Conservation (phyloP, 2,797 vertebrate species). For the Falco concolor region DNA sequence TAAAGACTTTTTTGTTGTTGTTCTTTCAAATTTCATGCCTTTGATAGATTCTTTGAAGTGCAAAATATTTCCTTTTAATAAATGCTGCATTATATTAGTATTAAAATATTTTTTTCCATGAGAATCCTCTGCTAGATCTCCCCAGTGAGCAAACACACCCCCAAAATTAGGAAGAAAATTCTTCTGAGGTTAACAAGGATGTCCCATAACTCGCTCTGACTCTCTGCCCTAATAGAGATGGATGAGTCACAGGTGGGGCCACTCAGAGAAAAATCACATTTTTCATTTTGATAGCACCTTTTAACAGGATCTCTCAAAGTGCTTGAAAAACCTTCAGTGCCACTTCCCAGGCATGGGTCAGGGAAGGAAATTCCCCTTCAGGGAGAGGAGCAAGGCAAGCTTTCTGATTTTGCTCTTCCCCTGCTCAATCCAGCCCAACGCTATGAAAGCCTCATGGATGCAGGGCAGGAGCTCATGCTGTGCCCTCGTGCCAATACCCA, state of each 20-base stretch:
- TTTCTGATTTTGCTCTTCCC: not conserved
- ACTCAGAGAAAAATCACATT: conserved; percentile 19
- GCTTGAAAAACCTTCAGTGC: not conserved
- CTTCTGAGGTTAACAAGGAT: not conserved
- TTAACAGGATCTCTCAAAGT: conserved; percentile 37
- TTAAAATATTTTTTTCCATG: not conserved
- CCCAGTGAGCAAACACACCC: not conserved
- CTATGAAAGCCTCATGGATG: accelerated
- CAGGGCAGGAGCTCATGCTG: accelerated
- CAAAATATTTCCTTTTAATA: conserved; percentile 6
- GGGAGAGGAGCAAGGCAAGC: not conserved
- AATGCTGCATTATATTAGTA: not conserved
- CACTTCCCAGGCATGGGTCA: not conserved
- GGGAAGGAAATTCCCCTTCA: not conserved
- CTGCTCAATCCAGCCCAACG: not conserved
- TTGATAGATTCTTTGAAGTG: not conserved
- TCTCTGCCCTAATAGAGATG: conserved; percentile 25
- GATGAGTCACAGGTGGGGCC: conserved; percentile 47
- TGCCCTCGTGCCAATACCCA: not conserved
- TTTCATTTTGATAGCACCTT: conserved; percentile 44
- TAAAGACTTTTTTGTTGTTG: not conserved
- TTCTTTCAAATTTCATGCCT: conserved; percentile 2
- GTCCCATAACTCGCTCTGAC: not conserved
- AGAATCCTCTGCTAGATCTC: not conserved
- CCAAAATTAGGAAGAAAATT: not conserved